A percentile compares a stretch with the other conserved stretches of the same genome.
These are phyloP conservation scores for Conus betulinus DNA, from an alignment of 1,140 invertebrate species.

Conservation along the genomic window DNA sequence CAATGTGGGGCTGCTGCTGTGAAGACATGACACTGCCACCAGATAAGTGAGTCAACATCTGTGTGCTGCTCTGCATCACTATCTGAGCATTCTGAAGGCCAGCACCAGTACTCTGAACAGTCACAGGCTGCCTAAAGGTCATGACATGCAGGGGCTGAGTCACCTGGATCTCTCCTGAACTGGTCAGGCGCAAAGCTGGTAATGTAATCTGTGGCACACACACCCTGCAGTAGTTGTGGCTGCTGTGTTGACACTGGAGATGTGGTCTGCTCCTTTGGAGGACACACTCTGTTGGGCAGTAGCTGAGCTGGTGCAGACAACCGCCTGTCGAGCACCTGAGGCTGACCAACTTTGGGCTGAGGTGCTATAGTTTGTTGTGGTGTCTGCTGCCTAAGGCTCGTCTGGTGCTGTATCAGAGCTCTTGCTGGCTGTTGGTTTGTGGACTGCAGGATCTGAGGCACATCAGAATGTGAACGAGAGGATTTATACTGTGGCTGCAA, in stretches of 20 bases:
- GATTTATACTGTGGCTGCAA: not conserved
- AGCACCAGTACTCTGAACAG: not conserved
- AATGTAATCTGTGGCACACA: not conserved
- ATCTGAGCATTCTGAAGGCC: not conserved
- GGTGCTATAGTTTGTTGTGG: not conserved
- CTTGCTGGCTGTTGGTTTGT: conserved; percentile 1
- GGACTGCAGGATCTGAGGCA: conserved; percentile 1
- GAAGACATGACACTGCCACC: conserved; percentile 15
- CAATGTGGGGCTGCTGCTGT: not conserved
- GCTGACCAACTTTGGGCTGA: not conserved
- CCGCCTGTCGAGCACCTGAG: not conserved
- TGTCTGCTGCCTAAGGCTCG: not conserved
- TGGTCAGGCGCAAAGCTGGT: not conserved
- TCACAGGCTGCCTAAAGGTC: not conserved
- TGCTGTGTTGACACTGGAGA: not conserved
- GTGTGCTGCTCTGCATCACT: conserved; percentile 15
- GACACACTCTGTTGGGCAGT: not conserved
- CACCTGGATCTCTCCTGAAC: not conserved
- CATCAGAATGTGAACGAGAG: not conserved
- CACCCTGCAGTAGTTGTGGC: not conserved
- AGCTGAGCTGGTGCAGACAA: not conserved
- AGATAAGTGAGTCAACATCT: conserved; percentile 24
- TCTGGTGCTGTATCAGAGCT: not conserved
- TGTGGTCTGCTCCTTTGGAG: not conserved
- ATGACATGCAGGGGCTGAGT: conserved; percentile 11